These are phyloP conservation scores for Cenopis cana DNA, from an alignment of 2,888 invertebrate genomes.

Conservation along the genomic window DNA sequence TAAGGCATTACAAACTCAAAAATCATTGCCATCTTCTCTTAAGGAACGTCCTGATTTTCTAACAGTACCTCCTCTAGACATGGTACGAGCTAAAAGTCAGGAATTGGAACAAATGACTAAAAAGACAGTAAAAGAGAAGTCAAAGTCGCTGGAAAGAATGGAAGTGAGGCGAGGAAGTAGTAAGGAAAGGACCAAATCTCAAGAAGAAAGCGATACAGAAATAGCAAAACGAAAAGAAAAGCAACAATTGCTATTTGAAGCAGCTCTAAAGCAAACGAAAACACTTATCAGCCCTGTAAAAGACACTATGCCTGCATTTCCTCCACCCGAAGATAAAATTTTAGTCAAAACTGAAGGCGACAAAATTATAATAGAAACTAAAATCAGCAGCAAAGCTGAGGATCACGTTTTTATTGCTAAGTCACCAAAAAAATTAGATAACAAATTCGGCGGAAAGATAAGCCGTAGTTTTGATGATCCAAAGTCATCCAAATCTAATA, in stretches of 20 bases:
- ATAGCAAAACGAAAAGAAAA: constrained; percentile 90
- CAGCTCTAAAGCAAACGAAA: constrained; percentile 90
- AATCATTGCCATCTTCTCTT: constrained; percentile 83
- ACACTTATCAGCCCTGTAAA: constrained; percentile 90
- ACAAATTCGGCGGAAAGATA: constrained; percentile 83
- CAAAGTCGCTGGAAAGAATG: constrained; percentile 88
- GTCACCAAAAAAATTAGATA: constrained; percentile 89
- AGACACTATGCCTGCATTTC: constrained; percentile 89
- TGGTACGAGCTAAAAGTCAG: constrained; percentile 86
- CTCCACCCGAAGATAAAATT: constrained; percentile 90
- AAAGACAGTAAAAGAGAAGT: constrained; percentile 87
- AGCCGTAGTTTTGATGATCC: constrained; percentile 87
- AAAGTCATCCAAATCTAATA: constrained; percentile 81
- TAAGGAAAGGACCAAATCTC: constrained; percentile 89
- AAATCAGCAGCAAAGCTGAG: constrained; percentile 90
- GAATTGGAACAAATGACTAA: constrained; percentile 84
- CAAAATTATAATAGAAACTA: constrained; percentile 88
- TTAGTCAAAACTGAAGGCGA: constrained; percentile 89
- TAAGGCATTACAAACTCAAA: constrained; percentile 79
- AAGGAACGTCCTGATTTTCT: constrained; percentile 82
- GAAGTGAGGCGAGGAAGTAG: constrained; percentile 84
- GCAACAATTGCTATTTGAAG: constrained; percentile 90
- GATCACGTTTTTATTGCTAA: constrained; percentile 91
- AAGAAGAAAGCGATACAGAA: constrained; percentile 90
- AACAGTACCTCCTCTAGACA: constrained; percentile 82